Conservation (phyloP, 2,797 vertebrate genomes). For the Babyrousa celebensis region DNA sequence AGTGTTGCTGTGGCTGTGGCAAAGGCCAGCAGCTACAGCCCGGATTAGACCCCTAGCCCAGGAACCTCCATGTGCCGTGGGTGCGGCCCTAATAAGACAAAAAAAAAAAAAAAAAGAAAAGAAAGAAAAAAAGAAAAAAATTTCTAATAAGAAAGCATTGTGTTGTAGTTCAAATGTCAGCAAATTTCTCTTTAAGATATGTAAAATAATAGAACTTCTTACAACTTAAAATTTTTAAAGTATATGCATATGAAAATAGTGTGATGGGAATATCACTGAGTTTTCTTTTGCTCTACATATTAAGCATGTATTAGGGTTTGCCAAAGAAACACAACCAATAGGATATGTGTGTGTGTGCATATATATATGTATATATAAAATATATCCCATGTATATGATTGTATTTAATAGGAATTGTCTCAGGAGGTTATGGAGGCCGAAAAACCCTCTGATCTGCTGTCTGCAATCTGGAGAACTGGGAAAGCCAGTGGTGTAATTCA, state of each 20-base stretch:
- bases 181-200: background rate
- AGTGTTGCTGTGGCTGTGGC: no score
- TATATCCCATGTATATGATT: background rate
- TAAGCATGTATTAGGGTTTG: background rate
- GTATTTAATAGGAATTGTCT: background rate
- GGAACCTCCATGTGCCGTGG: no score
- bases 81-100: no score
- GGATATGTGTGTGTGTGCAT: background rate
- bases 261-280: background rate
- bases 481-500: background rate
- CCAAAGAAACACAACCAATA: background rate
- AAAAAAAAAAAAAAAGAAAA: background rate
- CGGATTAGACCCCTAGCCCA: no score
- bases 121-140: background rate
- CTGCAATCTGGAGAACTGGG: background rate
- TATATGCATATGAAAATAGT: constrained; percentile 1
- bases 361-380: background rate
- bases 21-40: no score
- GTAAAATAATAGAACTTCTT: background rate
- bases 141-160: background rate
- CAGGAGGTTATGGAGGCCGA: background rate
- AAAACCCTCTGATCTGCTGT: background rate
- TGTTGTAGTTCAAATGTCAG: background rate
- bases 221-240: background rate
- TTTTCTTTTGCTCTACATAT: constrained; percentile 40